phyloP scores from a whole-genome alignment of 1,140 invertebrate genomes.

The Leptopilina clavipes region DNA sequence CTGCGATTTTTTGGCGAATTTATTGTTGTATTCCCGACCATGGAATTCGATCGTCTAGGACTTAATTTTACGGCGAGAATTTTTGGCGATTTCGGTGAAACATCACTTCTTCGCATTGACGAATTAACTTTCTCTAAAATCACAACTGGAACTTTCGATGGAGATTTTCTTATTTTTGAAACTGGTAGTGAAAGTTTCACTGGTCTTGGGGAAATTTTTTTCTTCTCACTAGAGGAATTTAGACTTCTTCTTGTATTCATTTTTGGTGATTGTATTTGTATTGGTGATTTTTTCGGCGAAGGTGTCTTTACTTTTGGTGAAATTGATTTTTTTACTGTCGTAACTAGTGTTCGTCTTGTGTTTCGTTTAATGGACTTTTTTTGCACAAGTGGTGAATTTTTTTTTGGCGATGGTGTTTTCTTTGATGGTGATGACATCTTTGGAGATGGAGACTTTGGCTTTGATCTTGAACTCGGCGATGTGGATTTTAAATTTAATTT shows the following conservation, averaged over 20 bases:
- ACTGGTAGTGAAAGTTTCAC: background rate
- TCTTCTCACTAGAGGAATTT: too few species aligned
- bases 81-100: background rate
- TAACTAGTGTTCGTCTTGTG: conserved; percentile 20
- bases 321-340: background rate
- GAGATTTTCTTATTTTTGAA: background rate
- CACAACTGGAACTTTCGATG: background rate
- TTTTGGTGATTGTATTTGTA: too few species aligned
- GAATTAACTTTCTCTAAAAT: background rate
- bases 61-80: background rate
- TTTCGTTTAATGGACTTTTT: conserved; percentile 34
- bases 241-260: too few species aligned
- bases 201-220: conserved; percentile 38
- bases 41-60: background rate
- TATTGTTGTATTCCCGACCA: background rate
- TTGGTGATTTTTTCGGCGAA: background rate
- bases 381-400: background rate
- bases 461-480: conserved; percentile 32
- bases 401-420: conserved; percentile 12
- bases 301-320: conserved; percentile 18
- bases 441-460: background rate
- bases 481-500: conserved; percentile 15
- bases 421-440: conserved; percentile 18
- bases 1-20: background rate
- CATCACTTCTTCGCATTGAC: background rate